Evolutionary conservation across 2,888 invertebrate species (phyloP).

Genomic region (Peribatodes rhomboidaria): DNA sequence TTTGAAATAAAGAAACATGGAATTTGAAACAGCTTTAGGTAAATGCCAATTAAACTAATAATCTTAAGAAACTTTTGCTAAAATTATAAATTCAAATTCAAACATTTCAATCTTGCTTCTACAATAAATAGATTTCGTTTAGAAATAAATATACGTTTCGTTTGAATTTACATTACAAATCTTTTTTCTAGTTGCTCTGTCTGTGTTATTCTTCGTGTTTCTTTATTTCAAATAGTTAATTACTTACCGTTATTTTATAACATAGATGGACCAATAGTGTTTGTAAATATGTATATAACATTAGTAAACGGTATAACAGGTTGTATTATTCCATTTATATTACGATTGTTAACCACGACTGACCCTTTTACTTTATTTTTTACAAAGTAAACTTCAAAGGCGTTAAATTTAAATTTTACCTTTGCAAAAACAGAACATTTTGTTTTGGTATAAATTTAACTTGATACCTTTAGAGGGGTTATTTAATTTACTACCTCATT

Average conservation of each 20-base stretch:
- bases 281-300: constrained; percentile 83
- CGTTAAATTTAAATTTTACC: constrained; percentile 30
- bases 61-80: neutral
- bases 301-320: constrained; percentile 75
- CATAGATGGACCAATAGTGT: constrained; percentile 84
- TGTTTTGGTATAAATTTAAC: constrained; percentile 12
- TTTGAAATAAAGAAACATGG: constrained; percentile 38
- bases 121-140: too few species aligned
- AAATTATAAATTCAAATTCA: too few species aligned
- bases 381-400: constrained; percentile 1
- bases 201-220: constrained; percentile 10
- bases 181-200: neutral
- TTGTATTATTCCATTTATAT: constrained; percentile 63
- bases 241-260: constrained; percentile 61
- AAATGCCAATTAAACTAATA: neutral
- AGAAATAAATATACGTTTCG: neutral
- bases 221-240: constrained; percentile 35
- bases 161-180: neutral
- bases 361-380: constrained; percentile 49
- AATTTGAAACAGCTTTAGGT: neutral
- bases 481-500: neutral
- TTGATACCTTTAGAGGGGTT: constrained; percentile 15
- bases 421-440: constrained; percentile 6
- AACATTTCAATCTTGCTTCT: too few species aligned
- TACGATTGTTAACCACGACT: constrained; percentile 60